phyloP scores from a whole-genome alignment of 2,797 vertebrate species.

The Heteromormyrus szaboi region DNA sequence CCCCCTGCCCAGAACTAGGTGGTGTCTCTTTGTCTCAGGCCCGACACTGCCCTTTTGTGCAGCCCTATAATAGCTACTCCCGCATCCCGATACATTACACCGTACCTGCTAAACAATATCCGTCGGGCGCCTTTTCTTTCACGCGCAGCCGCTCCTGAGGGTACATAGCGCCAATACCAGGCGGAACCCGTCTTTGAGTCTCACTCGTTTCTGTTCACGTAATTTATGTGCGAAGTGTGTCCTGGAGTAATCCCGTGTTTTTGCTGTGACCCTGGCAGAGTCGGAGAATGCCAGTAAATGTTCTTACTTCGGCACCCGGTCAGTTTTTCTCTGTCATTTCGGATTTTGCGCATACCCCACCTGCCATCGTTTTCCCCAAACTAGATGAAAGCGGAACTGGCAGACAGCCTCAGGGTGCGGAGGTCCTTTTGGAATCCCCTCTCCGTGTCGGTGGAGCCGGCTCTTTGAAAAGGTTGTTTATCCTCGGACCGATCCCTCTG shows the following conservation, averaged over 20 bases:
- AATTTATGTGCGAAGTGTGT: background rate
- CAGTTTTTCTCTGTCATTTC: background rate
- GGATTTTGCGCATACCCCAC: background rate
- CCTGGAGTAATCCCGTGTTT: background rate
- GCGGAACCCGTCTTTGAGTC: background rate
- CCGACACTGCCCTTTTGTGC: background rate
- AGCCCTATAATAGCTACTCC: background rate
- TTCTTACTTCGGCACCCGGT: background rate
- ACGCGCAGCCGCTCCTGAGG: background rate
- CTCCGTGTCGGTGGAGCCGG: background rate
- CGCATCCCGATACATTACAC: background rate
- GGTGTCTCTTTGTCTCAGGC: background rate
- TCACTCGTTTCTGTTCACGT: background rate
- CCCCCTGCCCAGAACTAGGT: background rate
- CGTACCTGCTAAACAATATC: background rate
- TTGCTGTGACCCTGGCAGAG: background rate
- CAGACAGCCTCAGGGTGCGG: background rate
- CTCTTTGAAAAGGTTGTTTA: background rate
- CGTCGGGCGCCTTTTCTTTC: background rate
- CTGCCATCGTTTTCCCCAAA: background rate
- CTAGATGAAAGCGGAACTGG: background rate
- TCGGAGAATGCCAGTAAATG: background rate
- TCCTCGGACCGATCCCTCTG: background rate
- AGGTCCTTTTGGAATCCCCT: background rate
- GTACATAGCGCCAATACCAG: background rate